Conservation (phyloP, 92 coral and sea anemone genomes). For the Parazoanthus atlanticus region DNA sequence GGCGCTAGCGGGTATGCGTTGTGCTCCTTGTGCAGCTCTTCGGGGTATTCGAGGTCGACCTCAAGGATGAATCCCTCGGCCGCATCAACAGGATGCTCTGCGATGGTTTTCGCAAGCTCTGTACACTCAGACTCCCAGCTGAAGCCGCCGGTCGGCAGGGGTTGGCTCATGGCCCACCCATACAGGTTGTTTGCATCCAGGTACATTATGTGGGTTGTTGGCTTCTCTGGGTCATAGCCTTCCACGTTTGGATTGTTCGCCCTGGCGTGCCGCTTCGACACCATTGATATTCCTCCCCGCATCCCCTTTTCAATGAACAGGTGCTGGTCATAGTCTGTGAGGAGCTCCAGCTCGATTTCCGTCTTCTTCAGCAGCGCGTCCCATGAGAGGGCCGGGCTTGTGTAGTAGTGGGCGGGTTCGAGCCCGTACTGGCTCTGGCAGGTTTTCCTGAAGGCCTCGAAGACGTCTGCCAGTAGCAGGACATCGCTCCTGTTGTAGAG, state of each 20-base stretch:
- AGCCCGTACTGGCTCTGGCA: background rate
- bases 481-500: background rate
- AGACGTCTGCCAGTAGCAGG: slow-evolving; percentile 30
- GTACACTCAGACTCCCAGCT: too few relatives aligned
- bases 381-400: too few relatives aligned
- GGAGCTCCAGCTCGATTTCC: background rate
- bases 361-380: too few relatives aligned
- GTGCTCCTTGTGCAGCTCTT: too few relatives aligned
- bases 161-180: background rate
- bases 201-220: background rate
- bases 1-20: too few relatives aligned
- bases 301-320: background rate
- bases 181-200: slow-evolving; percentile 10
- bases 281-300: too few relatives aligned
- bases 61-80: too few relatives aligned
- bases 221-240: background rate
- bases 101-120: too few relatives aligned
- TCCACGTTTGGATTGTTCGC: background rate
- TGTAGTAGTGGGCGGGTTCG: too few relatives aligned
- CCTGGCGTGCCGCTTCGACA: background rate
- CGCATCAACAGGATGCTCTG: too few relatives aligned
- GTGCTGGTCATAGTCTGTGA: background rate
- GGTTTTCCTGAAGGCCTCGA: slow-evolving; percentile 11
- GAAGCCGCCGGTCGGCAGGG: too few relatives aligned
- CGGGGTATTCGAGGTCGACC: too few relatives aligned